These are phyloP conservation scores for Lordiphosa mommai DNA, from an alignment of 1,140 invertebrate genomes.

Conservation along the genomic window DNA sequence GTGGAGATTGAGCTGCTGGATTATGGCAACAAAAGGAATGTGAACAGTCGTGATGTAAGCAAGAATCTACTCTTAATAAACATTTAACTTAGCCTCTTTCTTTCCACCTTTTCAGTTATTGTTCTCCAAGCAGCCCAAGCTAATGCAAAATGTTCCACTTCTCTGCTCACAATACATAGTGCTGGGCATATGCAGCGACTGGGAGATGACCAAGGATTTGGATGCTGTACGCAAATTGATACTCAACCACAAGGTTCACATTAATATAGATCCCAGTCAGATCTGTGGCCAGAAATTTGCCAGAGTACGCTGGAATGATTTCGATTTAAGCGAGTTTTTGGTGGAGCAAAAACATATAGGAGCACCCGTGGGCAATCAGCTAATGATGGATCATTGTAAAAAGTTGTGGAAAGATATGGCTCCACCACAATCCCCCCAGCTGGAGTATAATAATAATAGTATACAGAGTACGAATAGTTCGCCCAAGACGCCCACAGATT, in stretches of 20 bases:
- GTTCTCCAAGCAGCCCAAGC: slow-evolving; percentile 62
- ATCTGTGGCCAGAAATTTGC: slow-evolving; percentile 69
- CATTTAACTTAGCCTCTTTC: not conserved
- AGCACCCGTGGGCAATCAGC: slow-evolving; percentile 48
- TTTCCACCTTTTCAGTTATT: slow-evolving; percentile 41
- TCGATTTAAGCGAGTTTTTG: slow-evolving; percentile 59
- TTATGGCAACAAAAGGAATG: slow-evolving; percentile 82
- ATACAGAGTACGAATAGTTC: slow-evolving; percentile 16
- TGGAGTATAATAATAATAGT: slow-evolving; percentile 51
- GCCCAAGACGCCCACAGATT: slow-evolving; percentile 48
- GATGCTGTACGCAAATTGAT: slow-evolving; percentile 45
- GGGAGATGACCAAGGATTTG: slow-evolving; percentile 48
- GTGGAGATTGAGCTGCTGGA: slow-evolving; percentile 84
- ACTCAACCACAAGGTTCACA: slow-evolving; percentile 48
- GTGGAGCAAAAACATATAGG: slow-evolving; percentile 71
- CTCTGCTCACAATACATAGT: slow-evolving; percentile 66
- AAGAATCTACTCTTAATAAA: not conserved
- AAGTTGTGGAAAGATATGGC: slow-evolving; percentile 51
- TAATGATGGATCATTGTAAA: slow-evolving; percentile 67
- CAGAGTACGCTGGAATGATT: slow-evolving; percentile 69
- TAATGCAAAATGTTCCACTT: slow-evolving; percentile 53
- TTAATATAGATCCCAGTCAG: slow-evolving; percentile 39
- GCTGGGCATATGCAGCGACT: slow-evolving; percentile 66
- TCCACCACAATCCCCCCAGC: slow-evolving; percentile 19
- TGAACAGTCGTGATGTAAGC: slow-evolving; percentile 66